Evolutionary conservation across 92 coral and sea anemone species (phyloP), one percentile per base, ranked within the genome.

Genomic region (Isaurus tuberculatus): DNA sequence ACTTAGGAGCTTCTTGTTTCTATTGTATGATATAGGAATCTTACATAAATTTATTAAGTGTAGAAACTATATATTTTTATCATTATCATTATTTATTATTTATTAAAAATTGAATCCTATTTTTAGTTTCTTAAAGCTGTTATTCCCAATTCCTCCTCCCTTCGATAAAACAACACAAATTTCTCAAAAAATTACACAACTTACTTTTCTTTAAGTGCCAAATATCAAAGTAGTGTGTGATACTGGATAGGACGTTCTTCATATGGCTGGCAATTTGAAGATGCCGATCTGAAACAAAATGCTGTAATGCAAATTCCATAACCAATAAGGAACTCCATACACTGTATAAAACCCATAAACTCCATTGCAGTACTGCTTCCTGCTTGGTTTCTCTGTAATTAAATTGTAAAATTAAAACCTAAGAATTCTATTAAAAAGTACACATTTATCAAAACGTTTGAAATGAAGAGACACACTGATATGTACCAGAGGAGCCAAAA

Each of bases 181-280:
- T 51, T 51, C 58, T 14, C 20, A 51, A 51, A 51, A 51, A n/a
- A 14, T 51, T 15, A 51, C 58, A 51, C 16, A 1, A 51, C 58
- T 65, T 77, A 91, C 92, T 91, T 86, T 88, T 91, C 84, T 85
- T 88, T 36, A 91, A 68, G 75, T 88, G 94, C 94, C 94, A 91
- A 34, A 91, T 61, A 65, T 91, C 90, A 65, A 85, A 91, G 84
- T 91, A 91, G 55, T 91, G 92, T 36, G 77, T 79, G 72, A 91
- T 86, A 49, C 43, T 34, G 2, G 17, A 64, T 40, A 91, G 55
- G 26, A 58, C 87, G 11, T 83, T 75, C 40, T 78, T 85, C 95
- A 91, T 91, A 70, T 91, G 90, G 73, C 86, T 89, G 29, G 85
- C 95, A 32, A 89, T 91, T 36, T 79, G 33, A 22, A 79, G 67